Base-by-base conservation (phyloP, 2,797 vertebrate genomes). In the Loriculus beryllinus region DNA sequence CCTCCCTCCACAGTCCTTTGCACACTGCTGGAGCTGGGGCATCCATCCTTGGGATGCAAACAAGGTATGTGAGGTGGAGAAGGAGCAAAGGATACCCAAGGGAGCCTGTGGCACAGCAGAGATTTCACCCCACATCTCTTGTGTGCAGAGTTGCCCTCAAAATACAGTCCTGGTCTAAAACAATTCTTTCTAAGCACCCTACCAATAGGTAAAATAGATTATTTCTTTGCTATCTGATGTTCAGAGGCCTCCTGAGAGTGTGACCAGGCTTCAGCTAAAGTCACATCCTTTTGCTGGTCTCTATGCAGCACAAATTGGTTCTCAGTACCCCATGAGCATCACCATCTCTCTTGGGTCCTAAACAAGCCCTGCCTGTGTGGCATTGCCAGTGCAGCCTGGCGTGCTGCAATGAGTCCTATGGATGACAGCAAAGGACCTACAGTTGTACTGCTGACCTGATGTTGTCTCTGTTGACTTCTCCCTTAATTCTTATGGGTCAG, bases 221-320 rank as follows among this genome's bases (percentile, higher is more conserved):
- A 28, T 82, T 90, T 85, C 9, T 62, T 82, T 74, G 23, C n/a
- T 49, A 6, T 31, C 37, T 65, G 29, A 31, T 63, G 4, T 59
- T 59, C 21, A 77, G 26, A 69, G 33, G 20, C 31, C 35, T 91
- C 35, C 23, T 20, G 45, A 25, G 28, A 21, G 33, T 1, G 9
- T n/a, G 15, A 49, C 5, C 2, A 4, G 12, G 18, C 19, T 63
- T 21, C 37, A 51, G 48, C 19, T 78, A 20, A 75, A 37, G 33
- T 54, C 0, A 0, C 31, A 26, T 78, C 33, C 18, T 74, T 86
- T 42, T 0, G 0, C 3, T 65, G 31, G 12, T 84, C 64, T 92
- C 35, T 0, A 0, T 57, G 48, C 75, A 82, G 40, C 40, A 23
- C 12, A 12, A 2, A 0, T 1, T 29, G 23, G 10, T 83, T 42